These are phyloP conservation scores for Apantesis nais DNA, from an alignment of 2,888 invertebrate species.

Conservation along the genomic window DNA sequence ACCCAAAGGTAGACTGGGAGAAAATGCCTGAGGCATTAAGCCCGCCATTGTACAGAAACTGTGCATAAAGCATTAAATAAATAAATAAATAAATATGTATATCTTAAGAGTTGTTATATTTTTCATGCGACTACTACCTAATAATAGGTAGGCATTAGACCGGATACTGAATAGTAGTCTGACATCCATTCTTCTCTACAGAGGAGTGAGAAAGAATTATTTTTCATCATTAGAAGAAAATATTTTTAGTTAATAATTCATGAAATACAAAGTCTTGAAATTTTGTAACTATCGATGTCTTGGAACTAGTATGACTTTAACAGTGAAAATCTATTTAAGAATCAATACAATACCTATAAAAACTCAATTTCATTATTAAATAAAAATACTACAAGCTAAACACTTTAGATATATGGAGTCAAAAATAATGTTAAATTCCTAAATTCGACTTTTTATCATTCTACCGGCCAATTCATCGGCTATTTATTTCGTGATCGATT, in stretches of 20 bases:
- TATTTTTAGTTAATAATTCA: too few relatives aligned
- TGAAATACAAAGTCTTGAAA: neutral
- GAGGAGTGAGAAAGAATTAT: neutral
- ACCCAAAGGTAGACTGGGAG: too few relatives aligned
- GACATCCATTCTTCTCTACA: too few relatives aligned
- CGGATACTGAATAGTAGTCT: too few relatives aligned
- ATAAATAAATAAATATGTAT: too few relatives aligned
- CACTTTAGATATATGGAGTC: neutral
- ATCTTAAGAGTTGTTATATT: too few relatives aligned
- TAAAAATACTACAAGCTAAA: neutral
- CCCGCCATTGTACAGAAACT: too few relatives aligned
- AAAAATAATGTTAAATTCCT: conserved; percentile 13
- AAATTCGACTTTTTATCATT: conserved; percentile 34
- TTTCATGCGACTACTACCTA: too few relatives aligned
- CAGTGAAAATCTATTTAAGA: neutral
- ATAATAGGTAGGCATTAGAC: too few relatives aligned
- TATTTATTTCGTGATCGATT: conserved; percentile 51
- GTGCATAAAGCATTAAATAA: too few relatives aligned
- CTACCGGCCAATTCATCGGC: conserved; percentile 23
- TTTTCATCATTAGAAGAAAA: too few relatives aligned
- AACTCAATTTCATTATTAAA: neutral
- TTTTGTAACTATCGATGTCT: neutral
- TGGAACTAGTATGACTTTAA: neutral
- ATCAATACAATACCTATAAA: neutral
- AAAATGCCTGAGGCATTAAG: too few relatives aligned